phyloP scores from a whole-genome alignment of 2,113 vertebrate species.

The Embiotoca jacksoni region DNA sequence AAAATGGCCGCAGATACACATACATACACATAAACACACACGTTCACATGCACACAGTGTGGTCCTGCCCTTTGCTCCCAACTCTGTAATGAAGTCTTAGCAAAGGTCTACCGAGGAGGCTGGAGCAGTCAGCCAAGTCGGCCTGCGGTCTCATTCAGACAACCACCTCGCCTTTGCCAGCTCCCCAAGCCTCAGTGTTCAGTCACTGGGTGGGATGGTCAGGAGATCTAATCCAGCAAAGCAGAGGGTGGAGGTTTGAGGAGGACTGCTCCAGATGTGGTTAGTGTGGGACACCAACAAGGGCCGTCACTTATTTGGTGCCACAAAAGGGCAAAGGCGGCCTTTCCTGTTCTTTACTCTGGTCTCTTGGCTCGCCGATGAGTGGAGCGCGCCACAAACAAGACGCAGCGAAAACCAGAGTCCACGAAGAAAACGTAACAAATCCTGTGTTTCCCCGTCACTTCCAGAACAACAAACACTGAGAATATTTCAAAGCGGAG shows the following conservation, averaged over 20 bases:
- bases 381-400: slow-evolving; percentile 62
- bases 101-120: slow-evolving; percentile 77
- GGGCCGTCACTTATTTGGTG: slow-evolving; percentile 72
- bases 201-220: slow-evolving; percentile 82
- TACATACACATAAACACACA: slow-evolving; percentile 49
- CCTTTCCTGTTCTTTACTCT: slow-evolving; percentile 54
- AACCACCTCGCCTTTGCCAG: slow-evolving; percentile 72
- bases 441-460: slow-evolving; percentile 11
- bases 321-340: slow-evolving; percentile 65
- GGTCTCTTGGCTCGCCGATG: slow-evolving; percentile 43
- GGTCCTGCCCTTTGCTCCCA: slow-evolving; percentile 72
- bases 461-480: slow-evolving; percentile 63
- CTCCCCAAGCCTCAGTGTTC: slow-evolving; percentile 63
- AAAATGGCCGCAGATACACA: slow-evolving; percentile 36
- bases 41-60: slow-evolving; percentile 72
- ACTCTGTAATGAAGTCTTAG: slow-evolving; percentile 79
- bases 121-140: slow-evolving; percentile 71
- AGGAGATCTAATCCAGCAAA: slow-evolving; percentile 65
- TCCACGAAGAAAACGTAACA: slow-evolving; percentile 25
- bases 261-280: slow-evolving; percentile 75
- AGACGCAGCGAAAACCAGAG: slow-evolving; percentile 46
- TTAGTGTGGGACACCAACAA: slow-evolving; percentile 70
- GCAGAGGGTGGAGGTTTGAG: slow-evolving; percentile 68
- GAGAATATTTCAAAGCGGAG: slow-evolving; percentile 41
- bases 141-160: slow-evolving; percentile 82